phyloP scores from a whole-genome alignment of 2,797 vertebrate species.

The Heterohyrax brucei region DNA sequence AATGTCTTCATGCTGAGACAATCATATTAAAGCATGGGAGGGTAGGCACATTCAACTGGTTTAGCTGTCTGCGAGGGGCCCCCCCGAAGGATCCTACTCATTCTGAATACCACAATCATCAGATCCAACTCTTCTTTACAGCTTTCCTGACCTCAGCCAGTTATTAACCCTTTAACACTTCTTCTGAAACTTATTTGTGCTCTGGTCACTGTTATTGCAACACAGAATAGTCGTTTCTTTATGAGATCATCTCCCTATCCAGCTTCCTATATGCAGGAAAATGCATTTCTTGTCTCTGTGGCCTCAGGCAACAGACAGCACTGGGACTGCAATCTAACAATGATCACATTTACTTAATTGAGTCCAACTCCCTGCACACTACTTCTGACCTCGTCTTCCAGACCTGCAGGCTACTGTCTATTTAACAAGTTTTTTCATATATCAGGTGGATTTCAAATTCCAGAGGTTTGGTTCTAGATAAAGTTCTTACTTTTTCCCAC shows the following conservation, averaged over 20 bases:
- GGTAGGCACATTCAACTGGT: background rate
- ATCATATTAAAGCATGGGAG: background rate
- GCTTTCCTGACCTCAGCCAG: background rate
- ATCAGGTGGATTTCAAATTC: constrained; percentile 43
- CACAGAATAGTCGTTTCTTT: constrained; percentile 1
- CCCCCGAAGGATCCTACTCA: background rate
- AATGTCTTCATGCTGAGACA: constrained; percentile 11
- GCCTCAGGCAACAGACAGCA: background rate
- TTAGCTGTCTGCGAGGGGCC: background rate
- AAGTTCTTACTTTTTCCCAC: constrained; percentile 20
- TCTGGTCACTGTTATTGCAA: background rate
- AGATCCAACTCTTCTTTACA: background rate
- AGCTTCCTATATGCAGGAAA: constrained; percentile 33
- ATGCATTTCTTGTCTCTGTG: constrained; percentile 1
- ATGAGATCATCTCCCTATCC: background rate
- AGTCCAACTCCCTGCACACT: background rate
- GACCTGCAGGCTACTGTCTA: background rate
- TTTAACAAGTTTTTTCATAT: constrained; percentile 46
- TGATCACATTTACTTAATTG: constrained; percentile 35
- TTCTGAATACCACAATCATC: background rate
- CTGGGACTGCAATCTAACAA: background rate
- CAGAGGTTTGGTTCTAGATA: background rate
- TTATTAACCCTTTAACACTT: background rate
- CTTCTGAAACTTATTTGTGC: background rate
- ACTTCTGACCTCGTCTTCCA: background rate